Evolutionary conservation across 2,888 invertebrate genomes (phyloP).

Genomic region (Drosophila pegasa): DNA sequence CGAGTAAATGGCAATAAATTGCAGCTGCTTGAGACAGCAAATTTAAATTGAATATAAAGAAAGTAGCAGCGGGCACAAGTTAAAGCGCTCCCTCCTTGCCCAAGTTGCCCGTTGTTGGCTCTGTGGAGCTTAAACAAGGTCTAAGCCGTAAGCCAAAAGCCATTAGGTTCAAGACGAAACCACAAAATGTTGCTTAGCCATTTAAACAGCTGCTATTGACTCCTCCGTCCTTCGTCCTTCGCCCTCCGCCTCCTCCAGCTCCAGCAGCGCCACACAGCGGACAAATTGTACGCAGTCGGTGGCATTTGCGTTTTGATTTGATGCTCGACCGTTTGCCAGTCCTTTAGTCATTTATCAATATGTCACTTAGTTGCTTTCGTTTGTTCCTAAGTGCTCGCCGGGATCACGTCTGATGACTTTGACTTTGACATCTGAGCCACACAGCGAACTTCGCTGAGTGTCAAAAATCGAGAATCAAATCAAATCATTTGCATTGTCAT

Average conservation of each 20-base stretch:
- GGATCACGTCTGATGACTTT: constrained; percentile 45
- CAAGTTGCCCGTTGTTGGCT: neutral
- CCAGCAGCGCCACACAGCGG: neutral
- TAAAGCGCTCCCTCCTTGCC: constrained; percentile 22
- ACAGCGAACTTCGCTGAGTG: constrained; percentile 38
- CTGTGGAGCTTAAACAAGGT: constrained; percentile 9
- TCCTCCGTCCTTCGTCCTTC: neutral
- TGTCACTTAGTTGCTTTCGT: constrained; percentile 67
- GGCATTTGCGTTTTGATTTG: constrained; percentile 48
- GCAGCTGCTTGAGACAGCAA: constrained; percentile 56
- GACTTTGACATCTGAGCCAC: constrained; percentile 44
- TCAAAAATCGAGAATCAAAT: constrained; percentile 42
- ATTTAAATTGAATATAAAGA: constrained; percentile 48
- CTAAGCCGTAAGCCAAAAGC: constrained; percentile 24
- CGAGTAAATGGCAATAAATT: constrained; percentile 40
- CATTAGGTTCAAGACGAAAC: constrained; percentile 37
- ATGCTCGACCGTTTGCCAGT: constrained; percentile 12
- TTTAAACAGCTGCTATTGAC: constrained; percentile 28
- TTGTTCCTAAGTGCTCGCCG: constrained; percentile 45
- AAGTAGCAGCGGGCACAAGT: constrained; percentile 24
- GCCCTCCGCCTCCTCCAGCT: no score
- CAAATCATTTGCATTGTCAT: constrained; percentile 58
- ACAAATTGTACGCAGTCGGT: constrained; percentile 44
- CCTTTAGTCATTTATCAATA: constrained; percentile 62
- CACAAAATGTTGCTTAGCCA: constrained; percentile 43